These are phyloP conservation scores for Zophobas morio DNA, from an alignment of 1,140 invertebrate species.

Conservation along the genomic window DNA sequence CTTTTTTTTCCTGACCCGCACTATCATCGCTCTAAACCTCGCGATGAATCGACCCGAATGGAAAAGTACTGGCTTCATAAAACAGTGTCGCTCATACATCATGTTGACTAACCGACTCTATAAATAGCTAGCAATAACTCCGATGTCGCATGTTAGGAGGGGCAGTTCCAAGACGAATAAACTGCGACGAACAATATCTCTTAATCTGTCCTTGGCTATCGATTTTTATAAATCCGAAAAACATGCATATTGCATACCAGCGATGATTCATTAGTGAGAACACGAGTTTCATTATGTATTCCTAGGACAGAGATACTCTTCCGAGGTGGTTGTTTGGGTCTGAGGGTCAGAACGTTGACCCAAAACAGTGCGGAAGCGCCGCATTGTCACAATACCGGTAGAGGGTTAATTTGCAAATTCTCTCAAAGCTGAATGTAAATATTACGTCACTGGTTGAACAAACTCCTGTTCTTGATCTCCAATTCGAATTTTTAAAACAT, in stretches of 20 bases:
- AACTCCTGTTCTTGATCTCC: slow-evolving; percentile 11
- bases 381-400: not conserved
- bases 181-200: not conserved
- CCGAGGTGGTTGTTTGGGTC: not conserved
- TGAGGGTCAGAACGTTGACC: slow-evolving; percentile 19
- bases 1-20: slow-evolving; percentile 12
- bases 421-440: not conserved
- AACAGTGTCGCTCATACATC: slow-evolving; percentile 24
- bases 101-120: slow-evolving; percentile 15
- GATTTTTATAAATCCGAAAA: not conserved
- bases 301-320: not conserved
- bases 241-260: no score
- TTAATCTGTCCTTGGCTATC: slow-evolving; percentile 5
- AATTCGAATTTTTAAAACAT: slow-evolving; percentile 4
- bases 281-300: no score
- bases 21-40: not conserved
- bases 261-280: no score
- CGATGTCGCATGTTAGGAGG: slow-evolving; percentile 19
- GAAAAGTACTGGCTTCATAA: slow-evolving; percentile 7
- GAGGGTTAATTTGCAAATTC: slow-evolving; percentile 7
- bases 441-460: slow-evolving; percentile 11
- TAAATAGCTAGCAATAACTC: slow-evolving; percentile 29
- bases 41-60: slow-evolving; percentile 17
- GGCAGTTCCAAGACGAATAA: slow-evolving; percentile 13
- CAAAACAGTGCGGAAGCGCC: not conserved